Evolutionary conservation across 2,113 vertebrate species (phyloP).

Genomic region (Thinocorus orbignyianus): DNA sequence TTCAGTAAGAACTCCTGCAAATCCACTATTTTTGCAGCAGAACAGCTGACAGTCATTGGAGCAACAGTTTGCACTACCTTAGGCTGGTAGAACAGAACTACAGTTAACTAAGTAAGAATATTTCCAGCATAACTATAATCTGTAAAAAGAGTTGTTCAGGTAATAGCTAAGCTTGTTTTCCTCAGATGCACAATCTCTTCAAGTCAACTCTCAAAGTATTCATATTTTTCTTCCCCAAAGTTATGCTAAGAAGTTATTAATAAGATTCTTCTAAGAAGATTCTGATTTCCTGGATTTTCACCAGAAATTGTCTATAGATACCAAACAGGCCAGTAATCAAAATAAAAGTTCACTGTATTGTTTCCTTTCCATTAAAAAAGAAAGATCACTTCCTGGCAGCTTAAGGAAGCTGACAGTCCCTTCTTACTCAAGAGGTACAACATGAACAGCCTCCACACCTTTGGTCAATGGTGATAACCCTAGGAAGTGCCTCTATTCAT

Average conservation of each 20-base stretch:
- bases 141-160: background rate
- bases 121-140: background rate
- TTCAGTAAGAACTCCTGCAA: background rate
- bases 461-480: background rate
- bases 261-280: background rate
- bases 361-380: background rate
- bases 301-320: background rate
- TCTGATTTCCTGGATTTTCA: background rate
- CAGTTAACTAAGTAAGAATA: background rate
- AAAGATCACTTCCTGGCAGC: background rate
- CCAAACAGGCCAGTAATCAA: background rate
- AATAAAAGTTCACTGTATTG: background rate
- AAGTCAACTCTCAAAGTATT: background rate
- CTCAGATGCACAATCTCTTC: background rate
- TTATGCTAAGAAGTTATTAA: background rate
- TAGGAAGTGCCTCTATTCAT: background rate
- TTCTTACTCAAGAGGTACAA: background rate
- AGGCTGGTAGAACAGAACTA: background rate
- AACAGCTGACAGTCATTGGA: background rate
- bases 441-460: background rate
- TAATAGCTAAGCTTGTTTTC: background rate
- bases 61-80: background rate
- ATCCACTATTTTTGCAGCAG: background rate
- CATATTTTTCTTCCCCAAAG: background rate
- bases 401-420: background rate